phyloP scores from a whole-genome alignment of 1,140 invertebrate species.

The Brachionus paranguensis region DNA sequence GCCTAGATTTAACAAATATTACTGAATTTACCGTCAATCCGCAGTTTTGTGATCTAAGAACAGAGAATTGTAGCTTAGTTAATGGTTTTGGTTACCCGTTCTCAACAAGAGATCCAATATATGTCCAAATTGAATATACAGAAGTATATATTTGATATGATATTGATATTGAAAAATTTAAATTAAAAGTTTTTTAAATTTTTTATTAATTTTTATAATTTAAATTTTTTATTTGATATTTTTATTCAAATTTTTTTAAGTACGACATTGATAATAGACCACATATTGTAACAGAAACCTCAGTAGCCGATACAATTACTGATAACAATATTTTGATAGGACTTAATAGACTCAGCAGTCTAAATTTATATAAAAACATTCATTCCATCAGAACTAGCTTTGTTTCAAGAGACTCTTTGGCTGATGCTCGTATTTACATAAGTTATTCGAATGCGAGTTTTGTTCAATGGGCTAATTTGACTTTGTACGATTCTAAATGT shows the following conservation, averaged over 20 bases:
- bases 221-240: background rate
- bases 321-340: background rate
- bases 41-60: constrained; percentile 21
- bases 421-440: background rate
- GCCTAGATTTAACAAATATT: background rate
- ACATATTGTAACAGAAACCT: background rate
- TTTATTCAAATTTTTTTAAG: background rate
- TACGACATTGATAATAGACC: background rate
- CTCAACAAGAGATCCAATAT: background rate
- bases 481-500: constrained; percentile 19
- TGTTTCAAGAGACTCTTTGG: background rate
- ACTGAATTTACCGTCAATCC: background rate
- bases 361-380: constrained; percentile 5
- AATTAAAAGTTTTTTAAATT: no score
- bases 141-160: no score
- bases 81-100: constrained; percentile 33
- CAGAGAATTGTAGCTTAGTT: background rate
- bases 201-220: no score
- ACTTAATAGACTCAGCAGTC: background rate
- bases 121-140: background rate
- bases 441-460: background rate
- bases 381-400: background rate
- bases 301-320: background rate
- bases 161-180: no score
- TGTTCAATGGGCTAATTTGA: background rate